Base-by-base conservation (phyloP, 1,140 invertebrate species). In the Drosophila sturtevanti region DNA sequence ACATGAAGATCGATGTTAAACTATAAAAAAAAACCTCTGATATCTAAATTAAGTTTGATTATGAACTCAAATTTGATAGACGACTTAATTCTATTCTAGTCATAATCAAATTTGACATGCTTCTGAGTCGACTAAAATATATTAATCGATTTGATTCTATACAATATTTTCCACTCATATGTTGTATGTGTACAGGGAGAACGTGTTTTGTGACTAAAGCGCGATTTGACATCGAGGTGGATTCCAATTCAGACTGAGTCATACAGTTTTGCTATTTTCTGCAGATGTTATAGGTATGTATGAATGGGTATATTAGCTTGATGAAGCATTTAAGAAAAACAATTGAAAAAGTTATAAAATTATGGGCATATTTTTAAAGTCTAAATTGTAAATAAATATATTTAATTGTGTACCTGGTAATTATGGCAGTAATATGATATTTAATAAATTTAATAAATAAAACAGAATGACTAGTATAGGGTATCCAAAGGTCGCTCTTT, bases 91-190 rank as follows among this genome's bases (percentile, higher is more conserved):
- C 41, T 21, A 9, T 16, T 16, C 16, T 2, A 18, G 41, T 21
- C 41, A 48, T 48, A 48, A 48, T 48, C 41, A 48, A 48, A 48
- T 48, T 48, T 48, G 41, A 48, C 41, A 48, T 48, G 41, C 41
- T 9, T 41, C 16, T 41, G 38, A 2, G 3, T 31, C 5, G 27
- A 31, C 27, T 31, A 6, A 31, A 31, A 16, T 16, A 1, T 44
- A 48, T 48, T 41, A 6, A 41, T n/a, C 38, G 3, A 44, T 16
- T 44, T 44, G 37, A 31, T 31, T 31, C 27, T 31, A 31, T 31
- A 7, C 37, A n/a, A 38, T 48, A n/a, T 48, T 48, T 48, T 11
- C 5, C 16, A 6, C 7, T 31, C 27, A 21, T 48, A 1, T 21
- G 16, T 21, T n/a, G n/a, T n/a, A n/a, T n/a, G n/a, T n/a, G n/a